Percentiles rank a stretch among this genome's conserved stretches.
phyloP scores from a whole-genome alignment of 2,113 vertebrate species.

The Lathamus discolor region DNA sequence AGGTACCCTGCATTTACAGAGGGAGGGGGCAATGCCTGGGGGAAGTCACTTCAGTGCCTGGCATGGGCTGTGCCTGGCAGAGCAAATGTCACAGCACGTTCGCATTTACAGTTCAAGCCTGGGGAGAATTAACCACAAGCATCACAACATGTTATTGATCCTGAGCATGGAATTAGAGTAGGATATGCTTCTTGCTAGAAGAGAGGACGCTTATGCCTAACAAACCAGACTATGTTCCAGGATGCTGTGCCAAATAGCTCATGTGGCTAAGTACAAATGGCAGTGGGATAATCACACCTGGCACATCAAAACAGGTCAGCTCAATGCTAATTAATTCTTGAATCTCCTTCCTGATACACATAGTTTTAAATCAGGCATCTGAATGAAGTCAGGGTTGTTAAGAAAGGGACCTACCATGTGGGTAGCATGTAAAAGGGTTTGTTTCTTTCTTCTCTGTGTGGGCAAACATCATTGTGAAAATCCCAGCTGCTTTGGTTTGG shows the following conservation, averaged over 20 bases:
- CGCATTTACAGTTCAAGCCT: neutral
- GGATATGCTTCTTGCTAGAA: neutral
- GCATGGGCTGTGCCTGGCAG: neutral
- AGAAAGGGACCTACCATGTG: rapidly evolving
- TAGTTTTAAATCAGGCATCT: neutral
- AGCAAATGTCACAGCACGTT: neutral
- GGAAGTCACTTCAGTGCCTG: neutral
- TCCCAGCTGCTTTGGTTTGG: slow-evolving; percentile 10
- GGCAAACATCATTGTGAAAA: neutral
- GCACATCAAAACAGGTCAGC: neutral
- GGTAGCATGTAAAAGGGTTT: neutral
- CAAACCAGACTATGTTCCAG: neutral
- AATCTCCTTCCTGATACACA: neutral
- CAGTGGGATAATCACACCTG: neutral
- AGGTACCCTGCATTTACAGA: neutral
- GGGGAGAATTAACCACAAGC: neutral
- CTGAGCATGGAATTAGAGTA: neutral
- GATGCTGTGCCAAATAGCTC: neutral
- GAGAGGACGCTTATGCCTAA: neutral
- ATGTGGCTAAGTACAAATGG: rapidly evolving
- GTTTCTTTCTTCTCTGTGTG: neutral
- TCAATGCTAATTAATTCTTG: neutral
- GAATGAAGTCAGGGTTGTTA: neutral
- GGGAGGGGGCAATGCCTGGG: neutral
- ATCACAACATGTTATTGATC: neutral